phyloP scores from a whole-genome alignment of 2,797 vertebrate genomes.

The Scarus forsteni region DNA sequence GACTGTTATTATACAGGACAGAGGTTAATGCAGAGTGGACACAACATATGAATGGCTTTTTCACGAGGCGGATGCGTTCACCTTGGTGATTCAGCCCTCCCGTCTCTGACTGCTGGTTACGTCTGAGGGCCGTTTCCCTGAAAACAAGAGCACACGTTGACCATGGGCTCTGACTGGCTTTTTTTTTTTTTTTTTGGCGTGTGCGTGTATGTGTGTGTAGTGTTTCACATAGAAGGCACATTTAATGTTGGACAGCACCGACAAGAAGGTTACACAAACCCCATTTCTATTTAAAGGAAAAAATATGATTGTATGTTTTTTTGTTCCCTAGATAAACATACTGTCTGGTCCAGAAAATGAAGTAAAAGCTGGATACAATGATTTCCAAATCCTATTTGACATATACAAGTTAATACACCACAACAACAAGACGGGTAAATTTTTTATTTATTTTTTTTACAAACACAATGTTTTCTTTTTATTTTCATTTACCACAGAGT shows the following conservation, averaged over 20 bases:
- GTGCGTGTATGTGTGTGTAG: constrained; percentile 4
- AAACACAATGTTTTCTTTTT: too few species aligned
- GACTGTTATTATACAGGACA: constrained; percentile 70
- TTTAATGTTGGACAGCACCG: constrained; percentile 18
- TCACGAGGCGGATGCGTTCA: constrained; percentile 67
- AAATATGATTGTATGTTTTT: too few species aligned
- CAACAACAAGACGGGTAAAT: too few species aligned
- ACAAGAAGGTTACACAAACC: constrained; percentile 35
- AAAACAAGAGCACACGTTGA: constrained; percentile 30
- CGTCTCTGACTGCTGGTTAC: constrained; percentile 20
- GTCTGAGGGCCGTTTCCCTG: constrained; percentile 60
- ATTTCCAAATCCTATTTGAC: too few species aligned
- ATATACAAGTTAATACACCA: too few species aligned
- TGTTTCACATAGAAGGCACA: constrained; percentile 29
- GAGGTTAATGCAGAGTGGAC: constrained; percentile 83
- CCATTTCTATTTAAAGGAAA: constrained; percentile 28
- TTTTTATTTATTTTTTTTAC: too few species aligned
- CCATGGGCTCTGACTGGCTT: constrained; percentile 5
- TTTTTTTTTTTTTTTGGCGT: constrained; percentile 10
- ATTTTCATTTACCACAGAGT: too few species aligned
- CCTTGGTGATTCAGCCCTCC: constrained; percentile 32
- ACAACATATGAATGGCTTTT: constrained; percentile 66
- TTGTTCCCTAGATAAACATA: too few species aligned
- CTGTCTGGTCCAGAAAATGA: too few species aligned
- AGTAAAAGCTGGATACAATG: too few species aligned